Conservation (phyloP, 2,888 invertebrate species). For the Oligia strigilis region DNA sequence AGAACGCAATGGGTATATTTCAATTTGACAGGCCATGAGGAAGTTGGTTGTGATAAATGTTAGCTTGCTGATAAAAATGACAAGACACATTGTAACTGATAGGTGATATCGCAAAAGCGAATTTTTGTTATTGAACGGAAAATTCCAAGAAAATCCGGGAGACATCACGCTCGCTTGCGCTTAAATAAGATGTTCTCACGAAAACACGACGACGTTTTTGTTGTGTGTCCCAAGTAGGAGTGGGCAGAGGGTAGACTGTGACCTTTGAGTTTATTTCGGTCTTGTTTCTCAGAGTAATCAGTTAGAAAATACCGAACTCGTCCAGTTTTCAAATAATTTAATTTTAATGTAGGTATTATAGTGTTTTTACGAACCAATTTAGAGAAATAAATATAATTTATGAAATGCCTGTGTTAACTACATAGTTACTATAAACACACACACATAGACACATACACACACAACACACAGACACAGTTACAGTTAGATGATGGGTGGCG, state of each 20-base stretch:
- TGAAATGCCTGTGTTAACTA: too few relatives aligned
- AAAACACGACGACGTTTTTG: conserved; percentile 74
- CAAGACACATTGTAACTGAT: conserved; percentile 31
- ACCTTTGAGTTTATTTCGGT: too few relatives aligned
- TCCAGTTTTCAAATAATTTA: too few relatives aligned
- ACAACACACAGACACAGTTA: too few relatives aligned
- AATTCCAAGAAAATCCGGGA: conserved; percentile 73
- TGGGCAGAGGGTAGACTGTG: not conserved
- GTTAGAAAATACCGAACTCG: too few relatives aligned
- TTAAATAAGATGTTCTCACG: conserved; percentile 82
- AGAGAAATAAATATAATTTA: too few relatives aligned
- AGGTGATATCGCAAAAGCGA: conserved; percentile 44
- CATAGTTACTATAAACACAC: too few relatives aligned
- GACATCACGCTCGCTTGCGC: conserved; percentile 79
- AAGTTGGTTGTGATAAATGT: not conserved
- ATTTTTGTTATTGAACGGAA: conserved; percentile 72
- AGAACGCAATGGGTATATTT: not conserved
- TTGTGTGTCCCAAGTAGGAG: conserved; percentile 56
- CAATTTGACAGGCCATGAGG: not conserved
- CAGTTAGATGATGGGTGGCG: too few relatives aligned
- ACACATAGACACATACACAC: too few relatives aligned
- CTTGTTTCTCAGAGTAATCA: too few relatives aligned
- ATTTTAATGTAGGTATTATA: too few relatives aligned
- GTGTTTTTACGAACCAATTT: too few relatives aligned
- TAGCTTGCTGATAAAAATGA: not conserved